Conservation (phyloP, 2,113 vertebrate genomes). For the Propithecus coquereli region DNA sequence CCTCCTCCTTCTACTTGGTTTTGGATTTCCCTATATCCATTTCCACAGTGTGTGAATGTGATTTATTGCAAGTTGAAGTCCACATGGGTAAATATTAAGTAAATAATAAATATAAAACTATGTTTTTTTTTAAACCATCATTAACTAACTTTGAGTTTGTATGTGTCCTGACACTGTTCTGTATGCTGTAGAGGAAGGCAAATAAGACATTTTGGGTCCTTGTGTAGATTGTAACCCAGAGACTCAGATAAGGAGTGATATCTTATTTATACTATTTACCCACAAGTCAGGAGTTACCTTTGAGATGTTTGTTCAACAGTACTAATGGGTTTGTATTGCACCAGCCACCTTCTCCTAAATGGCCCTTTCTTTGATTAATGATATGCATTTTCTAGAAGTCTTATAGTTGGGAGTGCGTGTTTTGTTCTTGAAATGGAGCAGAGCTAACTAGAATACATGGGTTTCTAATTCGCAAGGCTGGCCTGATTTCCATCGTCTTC, state of each 20-base stretch:
- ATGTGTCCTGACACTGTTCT: neutral
- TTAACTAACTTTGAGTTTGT: neutral
- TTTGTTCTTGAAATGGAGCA: neutral
- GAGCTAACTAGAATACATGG: neutral
- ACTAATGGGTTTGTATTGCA: neutral
- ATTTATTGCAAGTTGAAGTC: neutral
- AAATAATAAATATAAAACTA: neutral
- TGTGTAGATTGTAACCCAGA: neutral
- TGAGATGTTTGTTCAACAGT: neutral
- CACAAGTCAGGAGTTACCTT: neutral
- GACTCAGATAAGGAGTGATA: neutral
- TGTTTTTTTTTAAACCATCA: neutral
- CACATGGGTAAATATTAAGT: neutral
- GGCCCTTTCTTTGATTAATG: neutral
- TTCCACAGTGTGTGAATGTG: neutral
- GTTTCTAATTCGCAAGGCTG: neutral
- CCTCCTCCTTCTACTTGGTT: neutral
- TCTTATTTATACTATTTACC: neutral
- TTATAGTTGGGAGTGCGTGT: neutral
- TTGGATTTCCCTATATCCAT: neutral
- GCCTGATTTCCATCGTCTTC: neutral
- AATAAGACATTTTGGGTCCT: neutral
- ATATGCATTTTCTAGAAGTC: neutral
- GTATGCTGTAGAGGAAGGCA: neutral
- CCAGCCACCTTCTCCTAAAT: neutral